Evolutionary conservation across 2,888 invertebrate species (phyloP).

Genomic region (Lathronympha strigana): DNA sequence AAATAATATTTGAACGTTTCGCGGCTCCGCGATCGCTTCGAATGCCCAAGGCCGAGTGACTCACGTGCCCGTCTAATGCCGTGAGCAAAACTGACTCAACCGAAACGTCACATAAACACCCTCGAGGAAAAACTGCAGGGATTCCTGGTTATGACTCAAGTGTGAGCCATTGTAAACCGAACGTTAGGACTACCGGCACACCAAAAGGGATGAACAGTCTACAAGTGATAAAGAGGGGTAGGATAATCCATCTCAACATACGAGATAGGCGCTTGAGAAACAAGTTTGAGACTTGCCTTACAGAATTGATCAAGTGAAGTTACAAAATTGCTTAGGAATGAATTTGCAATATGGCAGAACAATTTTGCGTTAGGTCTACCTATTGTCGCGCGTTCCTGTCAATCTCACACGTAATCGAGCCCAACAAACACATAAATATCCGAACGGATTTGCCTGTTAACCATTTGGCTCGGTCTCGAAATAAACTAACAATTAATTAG

Average conservation of each 20-base stretch:
- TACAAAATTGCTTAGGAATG: background rate
- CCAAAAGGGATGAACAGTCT: background rate
- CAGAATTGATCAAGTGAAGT: background rate
- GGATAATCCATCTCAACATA: background rate
- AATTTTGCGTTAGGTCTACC: conserved; percentile 11
- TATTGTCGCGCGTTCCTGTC: conserved; percentile 20
- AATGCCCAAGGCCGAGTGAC: conserved; percentile 75
- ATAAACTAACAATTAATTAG: conserved; percentile 54
- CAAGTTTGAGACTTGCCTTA: background rate
- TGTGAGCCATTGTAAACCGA: background rate
- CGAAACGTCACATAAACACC: conserved; percentile 50
- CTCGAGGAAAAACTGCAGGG: conserved; percentile 19
- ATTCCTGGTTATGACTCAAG: conserved; percentile 1
- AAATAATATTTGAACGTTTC: conserved; percentile 74
- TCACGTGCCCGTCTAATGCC: conserved; percentile 68
- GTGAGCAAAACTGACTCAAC: conserved; percentile 66
- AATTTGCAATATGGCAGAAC: conserved; percentile 7
- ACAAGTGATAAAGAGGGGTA: background rate
- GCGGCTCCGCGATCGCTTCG: conserved; percentile 63
- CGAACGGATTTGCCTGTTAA: conserved; percentile 35
- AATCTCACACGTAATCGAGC: conserved; percentile 31
- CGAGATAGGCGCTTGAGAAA: background rate
- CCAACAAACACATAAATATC: conserved; percentile 36
- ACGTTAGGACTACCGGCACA: background rate
- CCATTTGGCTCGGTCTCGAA: conserved; percentile 50